phyloP scores from a whole-genome alignment of 1,140 invertebrate species.

The Xylocopa sonorina region DNA sequence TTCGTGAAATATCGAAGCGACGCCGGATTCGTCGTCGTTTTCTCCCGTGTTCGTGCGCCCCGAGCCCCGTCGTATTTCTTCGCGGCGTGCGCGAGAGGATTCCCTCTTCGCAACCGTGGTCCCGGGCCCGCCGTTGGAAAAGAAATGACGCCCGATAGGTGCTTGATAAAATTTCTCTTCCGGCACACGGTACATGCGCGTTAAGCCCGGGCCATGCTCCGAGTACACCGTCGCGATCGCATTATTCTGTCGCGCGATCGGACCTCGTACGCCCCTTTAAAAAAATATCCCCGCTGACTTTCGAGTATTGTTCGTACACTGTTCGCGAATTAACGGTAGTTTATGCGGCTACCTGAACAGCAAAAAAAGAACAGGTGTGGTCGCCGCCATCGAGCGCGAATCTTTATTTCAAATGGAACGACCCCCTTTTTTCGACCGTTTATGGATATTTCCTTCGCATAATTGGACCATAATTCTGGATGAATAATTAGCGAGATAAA shows the following conservation, averaged over 20 bases:
- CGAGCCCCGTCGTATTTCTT: constrained; percentile 28
- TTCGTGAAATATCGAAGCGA: constrained; percentile 17
- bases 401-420: constrained; percentile 5
- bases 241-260: constrained; percentile 18
- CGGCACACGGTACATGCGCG: constrained; percentile 16
- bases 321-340: constrained; percentile 35
- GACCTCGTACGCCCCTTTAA: constrained; percentile 2
- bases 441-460: neutral
- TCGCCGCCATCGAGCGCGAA: neutral
- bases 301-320: constrained; percentile 20
- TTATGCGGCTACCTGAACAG: constrained; percentile 5
- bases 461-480: neutral
- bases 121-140: neutral
- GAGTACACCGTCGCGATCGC: constrained; percentile 19
- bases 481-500: neutral
- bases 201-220: constrained; percentile 18
- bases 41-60: constrained; percentile 1
- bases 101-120: neutral
- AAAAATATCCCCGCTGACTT: constrained; percentile 13
- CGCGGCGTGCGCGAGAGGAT: constrained; percentile 2
- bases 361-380: neutral
- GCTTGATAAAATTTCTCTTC: constrained; percentile 43
- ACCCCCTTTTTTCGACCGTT: neutral
- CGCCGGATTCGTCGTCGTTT: constrained; percentile 6
- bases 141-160: constrained; percentile 41